phyloP scores from a whole-genome alignment of 2,797 vertebrate species.

The Propithecus perrieri region DNA sequence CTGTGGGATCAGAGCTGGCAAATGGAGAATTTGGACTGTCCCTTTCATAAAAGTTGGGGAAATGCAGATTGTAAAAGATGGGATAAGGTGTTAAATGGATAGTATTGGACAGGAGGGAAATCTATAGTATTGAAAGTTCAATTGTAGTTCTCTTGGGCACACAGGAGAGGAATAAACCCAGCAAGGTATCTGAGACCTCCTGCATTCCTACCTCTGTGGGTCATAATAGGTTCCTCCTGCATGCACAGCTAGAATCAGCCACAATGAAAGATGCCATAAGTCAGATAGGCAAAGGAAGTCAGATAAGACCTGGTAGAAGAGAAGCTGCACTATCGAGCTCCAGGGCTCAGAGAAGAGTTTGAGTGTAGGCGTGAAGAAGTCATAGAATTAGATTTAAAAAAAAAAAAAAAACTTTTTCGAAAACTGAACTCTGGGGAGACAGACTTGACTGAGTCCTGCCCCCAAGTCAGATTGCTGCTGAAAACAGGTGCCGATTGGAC shows the following conservation, averaged over 20 bases:
- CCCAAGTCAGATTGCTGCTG: background rate
- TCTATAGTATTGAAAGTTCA: background rate
- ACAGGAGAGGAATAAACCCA: background rate
- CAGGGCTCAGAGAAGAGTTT: background rate
- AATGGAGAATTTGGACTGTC: background rate
- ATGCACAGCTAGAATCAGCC: background rate
- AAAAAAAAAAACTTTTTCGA: background rate
- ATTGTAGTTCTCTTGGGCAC: background rate
- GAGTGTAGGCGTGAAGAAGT: background rate
- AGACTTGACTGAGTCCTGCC: background rate
- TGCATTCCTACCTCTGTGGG: background rate
- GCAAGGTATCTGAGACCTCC: background rate
- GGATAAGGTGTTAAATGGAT: background rate
- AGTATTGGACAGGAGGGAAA: background rate
- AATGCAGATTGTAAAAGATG: background rate
- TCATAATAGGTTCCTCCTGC: background rate
- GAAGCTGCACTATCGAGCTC: background rate
- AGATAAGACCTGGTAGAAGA: background rate
- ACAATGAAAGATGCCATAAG: background rate
- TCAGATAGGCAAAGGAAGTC: background rate
- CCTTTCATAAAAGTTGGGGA: constrained; percentile 20
- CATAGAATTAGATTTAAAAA: background rate
- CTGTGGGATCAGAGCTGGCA: background rate
- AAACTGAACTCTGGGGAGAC: constrained; percentile 5
- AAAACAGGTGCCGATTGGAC: constrained; percentile 24